Evolutionary conservation across 2,888 invertebrate genomes (phyloP), one percentile per base, ranked within the genome.

Genomic region (Drosophila pseudotakahashii): DNA sequence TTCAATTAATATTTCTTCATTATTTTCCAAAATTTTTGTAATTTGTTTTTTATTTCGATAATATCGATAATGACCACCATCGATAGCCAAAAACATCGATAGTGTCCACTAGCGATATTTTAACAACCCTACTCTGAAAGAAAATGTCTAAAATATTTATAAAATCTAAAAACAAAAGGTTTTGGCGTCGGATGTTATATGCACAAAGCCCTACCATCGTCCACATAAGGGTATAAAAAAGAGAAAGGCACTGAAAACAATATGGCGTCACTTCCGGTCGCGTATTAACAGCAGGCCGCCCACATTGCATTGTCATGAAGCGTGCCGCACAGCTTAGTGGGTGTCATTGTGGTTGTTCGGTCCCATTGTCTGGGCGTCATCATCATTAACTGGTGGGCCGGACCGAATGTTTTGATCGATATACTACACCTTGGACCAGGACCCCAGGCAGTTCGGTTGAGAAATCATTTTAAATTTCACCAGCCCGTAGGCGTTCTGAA

Each of bases 181-280:
- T 34, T 11, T 11, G 4, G 3, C 11, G 4, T 5, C 34, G 34
- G 34, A 11, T 34, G 11, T 34, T 34, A 11, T 34, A 5, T 34
- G 11, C 11, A 3, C 11, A 11, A 11, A 5, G 34, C 11, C 11
- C 1, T 34, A 5, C 11, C 11, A 3, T 34, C 11, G 4, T 11
- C 4, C 11, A 11, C n/a, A 11, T 14, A 10, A 30, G 30, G 45
- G 32, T 39, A 45, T n/a, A 13, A 9, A 45, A 51, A 26, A 45
- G 10, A n/a, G 36, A 1, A 23, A 81, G 63, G 66, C 71, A 68
- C 73, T 78, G 78, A 82, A 88, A 84, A 88, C 88, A 88, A 84
- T 88, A 79, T 78, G 83, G 88, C 89, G 89, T 69, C 83, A 80
- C 80, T 88, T 84, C 83, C 83, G 86, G 78, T 52, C 66, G 57